Evolutionary conservation across 2,797 vertebrate species (phyloP).

Genomic region (Enteromius paludinosus): DNA sequence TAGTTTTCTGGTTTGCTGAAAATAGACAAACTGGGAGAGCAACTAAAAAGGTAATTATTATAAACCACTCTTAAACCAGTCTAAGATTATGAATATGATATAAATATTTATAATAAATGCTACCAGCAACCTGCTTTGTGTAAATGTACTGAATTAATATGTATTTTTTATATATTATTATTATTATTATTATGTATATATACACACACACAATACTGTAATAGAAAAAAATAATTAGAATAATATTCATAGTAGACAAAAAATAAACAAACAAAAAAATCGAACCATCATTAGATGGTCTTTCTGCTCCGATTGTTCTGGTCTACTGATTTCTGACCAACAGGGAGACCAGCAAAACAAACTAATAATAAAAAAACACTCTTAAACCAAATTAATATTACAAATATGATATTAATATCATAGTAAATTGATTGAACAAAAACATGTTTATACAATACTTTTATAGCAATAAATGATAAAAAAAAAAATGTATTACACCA

Average conservation of each 20-base stretch:
- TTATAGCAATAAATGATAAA: background rate
- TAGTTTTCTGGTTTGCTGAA: background rate
- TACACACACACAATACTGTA: background rate
- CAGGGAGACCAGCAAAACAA: background rate
- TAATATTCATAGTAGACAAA: background rate
- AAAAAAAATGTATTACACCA: background rate
- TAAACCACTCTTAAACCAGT: background rate
- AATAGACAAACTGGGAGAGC: background rate
- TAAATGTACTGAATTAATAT: background rate
- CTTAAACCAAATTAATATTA: background rate
- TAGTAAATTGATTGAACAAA: background rate
- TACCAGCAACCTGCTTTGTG: background rate
- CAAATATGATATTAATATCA: background rate
- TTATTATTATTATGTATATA: too few species aligned
- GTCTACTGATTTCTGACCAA: background rate
- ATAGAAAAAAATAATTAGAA: background rate
- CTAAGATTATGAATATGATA: background rate
- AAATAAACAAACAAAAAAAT: background rate
- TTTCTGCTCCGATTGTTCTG: background rate
- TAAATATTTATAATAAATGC: too few species aligned
- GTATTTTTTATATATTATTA: too few species aligned
- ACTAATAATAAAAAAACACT: background rate
- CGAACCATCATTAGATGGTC: background rate
- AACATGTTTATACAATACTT: background rate
- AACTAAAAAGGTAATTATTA: background rate